Percentiles rank a stretch among this genome's conserved stretches.
These are phyloP conservation scores for Epistrophella euchroma DNA, from an alignment of 2,888 invertebrate species.

Conservation along the genomic window DNA sequence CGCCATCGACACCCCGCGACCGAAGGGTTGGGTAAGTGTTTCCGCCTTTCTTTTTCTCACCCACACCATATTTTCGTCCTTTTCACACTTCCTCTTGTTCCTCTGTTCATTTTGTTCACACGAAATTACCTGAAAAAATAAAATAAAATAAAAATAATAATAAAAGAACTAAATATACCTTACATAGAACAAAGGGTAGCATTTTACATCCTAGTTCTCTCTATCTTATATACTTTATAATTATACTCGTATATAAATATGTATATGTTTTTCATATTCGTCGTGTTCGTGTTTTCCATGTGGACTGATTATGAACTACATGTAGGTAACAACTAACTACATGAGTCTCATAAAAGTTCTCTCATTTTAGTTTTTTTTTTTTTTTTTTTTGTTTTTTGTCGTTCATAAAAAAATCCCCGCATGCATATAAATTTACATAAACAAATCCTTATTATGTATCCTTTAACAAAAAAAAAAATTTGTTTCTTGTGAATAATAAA, in stretches of 20 bases:
- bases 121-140: constrained; percentile 53
- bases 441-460: constrained; percentile 21
- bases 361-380: constrained; percentile 34
- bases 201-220: constrained; percentile 63
- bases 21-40: constrained; percentile 82
- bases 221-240: constrained; percentile 37
- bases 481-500: constrained; percentile 69
- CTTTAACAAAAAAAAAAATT: constrained; percentile 11
- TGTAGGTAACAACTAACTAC: constrained; percentile 26
- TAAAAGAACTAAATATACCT: constrained; percentile 29
- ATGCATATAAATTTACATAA: constrained; percentile 39
- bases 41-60: constrained; percentile 38
- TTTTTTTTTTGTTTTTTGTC: background rate
- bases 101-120: constrained; percentile 71
- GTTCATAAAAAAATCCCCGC: constrained; percentile 45
- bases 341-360: constrained; percentile 56
- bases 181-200: constrained; percentile 67
- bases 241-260: constrained; percentile 33
- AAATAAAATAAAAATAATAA: constrained; percentile 16
- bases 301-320: constrained; percentile 42
- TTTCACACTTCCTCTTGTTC: constrained; percentile 49
- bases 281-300: constrained; percentile 64
- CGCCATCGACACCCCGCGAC: constrained; percentile 84
- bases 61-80: constrained; percentile 23
- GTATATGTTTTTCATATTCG: constrained; percentile 46